Evolutionary conservation across 2,113 vertebrate genomes (phyloP).

Genomic region (Nycticorax nycticorax): DNA sequence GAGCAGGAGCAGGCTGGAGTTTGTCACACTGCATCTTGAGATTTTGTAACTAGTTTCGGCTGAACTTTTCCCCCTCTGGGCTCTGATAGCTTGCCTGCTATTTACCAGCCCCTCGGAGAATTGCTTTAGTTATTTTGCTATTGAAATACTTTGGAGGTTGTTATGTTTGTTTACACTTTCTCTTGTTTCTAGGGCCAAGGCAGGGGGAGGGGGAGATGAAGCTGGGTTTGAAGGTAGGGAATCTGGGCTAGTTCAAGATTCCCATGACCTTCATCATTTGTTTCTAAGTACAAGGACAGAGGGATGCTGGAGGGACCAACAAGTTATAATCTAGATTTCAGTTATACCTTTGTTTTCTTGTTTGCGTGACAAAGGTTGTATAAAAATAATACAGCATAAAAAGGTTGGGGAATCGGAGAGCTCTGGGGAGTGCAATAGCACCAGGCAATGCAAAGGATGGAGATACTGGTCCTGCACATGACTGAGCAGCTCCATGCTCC

Average conservation of each 20-base stretch:
- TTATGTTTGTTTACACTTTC: conserved; percentile 21
- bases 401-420: not conserved
- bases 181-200: not conserved
- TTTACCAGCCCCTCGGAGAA: conserved; percentile 53
- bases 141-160: conserved; percentile 58
- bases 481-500: not conserved
- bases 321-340: not conserved
- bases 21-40: conserved; percentile 57
- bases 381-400: not conserved
- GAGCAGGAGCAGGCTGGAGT: conserved; percentile 30
- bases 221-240: not conserved
- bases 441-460: not conserved
- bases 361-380: not conserved
- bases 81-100: conserved; percentile 55
- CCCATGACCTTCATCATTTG: not conserved
- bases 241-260: not conserved
- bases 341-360: not conserved
- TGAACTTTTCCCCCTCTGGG: conserved; percentile 61
- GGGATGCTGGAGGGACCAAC: not conserved
- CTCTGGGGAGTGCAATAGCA: not conserved
- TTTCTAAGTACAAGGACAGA: not conserved
- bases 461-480: not conserved
- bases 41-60: conserved; percentile 45
- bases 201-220: not conserved
- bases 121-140: conserved; percentile 42